Evolutionary conservation across 2,888 invertebrate genomes (phyloP).

Genomic region (Neria commutata): DNA sequence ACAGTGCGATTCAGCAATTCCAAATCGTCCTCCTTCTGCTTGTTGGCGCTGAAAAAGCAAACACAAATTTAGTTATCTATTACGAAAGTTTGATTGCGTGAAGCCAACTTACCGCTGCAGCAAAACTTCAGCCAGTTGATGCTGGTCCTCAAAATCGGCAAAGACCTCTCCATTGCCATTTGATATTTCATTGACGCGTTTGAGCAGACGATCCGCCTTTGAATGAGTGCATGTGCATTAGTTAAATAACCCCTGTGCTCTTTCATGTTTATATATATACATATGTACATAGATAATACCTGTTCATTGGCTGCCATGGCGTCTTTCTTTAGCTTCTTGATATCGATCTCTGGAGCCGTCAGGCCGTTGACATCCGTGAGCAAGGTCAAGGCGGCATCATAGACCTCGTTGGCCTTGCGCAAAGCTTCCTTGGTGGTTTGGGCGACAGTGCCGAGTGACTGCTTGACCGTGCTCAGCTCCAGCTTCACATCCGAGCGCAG

Average conservation of each 20-base stretch:
- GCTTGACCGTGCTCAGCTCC: conserved; percentile 72
- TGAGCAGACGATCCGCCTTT: conserved; percentile 49
- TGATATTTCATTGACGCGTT: conserved; percentile 47
- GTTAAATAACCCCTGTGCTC: not conserved
- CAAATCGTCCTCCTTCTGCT: conserved; percentile 79
- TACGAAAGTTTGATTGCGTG: not conserved
- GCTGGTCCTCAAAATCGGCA: conserved; percentile 70
- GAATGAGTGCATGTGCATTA: not conserved
- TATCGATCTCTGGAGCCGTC: conserved; percentile 77
- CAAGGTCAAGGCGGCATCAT: conserved; percentile 80
- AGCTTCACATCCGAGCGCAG: conserved; percentile 68
- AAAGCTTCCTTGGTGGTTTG: conserved; percentile 77
- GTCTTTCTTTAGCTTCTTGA: conserved; percentile 71
- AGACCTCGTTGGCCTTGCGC: conserved; percentile 76
- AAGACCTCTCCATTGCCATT: conserved; percentile 65
- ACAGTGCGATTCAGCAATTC: conserved; percentile 81
- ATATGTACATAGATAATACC: too few species aligned
- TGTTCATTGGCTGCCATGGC: conserved; percentile 72
- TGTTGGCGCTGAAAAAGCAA: conserved; percentile 61
- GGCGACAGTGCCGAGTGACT: conserved; percentile 72
- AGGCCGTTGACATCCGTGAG: conserved; percentile 81
- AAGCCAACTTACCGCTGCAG: conserved; percentile 60
- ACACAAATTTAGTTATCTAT: not conserved
- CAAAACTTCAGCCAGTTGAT: conserved; percentile 70
- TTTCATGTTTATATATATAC: too few species aligned